These are phyloP conservation scores for Polyodon spathula DNA, from an alignment of 2,113 vertebrate species.

Conservation along the genomic window DNA sequence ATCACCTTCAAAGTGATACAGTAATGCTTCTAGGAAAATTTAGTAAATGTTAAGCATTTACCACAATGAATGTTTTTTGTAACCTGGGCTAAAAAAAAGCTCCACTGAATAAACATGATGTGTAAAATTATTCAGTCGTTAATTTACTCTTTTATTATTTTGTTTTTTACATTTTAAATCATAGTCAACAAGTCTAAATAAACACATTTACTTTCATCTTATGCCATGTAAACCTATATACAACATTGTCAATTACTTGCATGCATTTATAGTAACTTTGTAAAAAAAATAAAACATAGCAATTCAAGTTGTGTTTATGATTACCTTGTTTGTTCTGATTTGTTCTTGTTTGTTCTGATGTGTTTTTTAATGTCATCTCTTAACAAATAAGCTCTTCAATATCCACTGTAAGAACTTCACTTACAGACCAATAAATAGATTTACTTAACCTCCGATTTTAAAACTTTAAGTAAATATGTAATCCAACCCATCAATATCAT, in stretches of 20 bases:
- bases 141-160: neutral
- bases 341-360: constrained; percentile 14
- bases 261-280: constrained; percentile 64
- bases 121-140: constrained; percentile 10
- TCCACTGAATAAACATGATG: constrained; percentile 1
- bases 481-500: neutral
- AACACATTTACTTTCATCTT: constrained; percentile 1
- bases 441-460: constrained; percentile 37
- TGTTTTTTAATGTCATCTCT: constrained; percentile 29
- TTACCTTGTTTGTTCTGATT: constrained; percentile 30
- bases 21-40: neutral
- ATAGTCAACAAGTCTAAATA: neutral
- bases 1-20: neutral
- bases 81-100: neutral
- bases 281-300: constrained; percentile 71
- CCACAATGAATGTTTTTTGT: neutral
- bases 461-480: constrained; percentile 6
- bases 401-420: constrained; percentile 39
- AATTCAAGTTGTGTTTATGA: constrained; percentile 57
- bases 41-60: neutral
- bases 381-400: constrained; percentile 31
- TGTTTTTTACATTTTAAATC: neutral
- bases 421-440: constrained; percentile 42
- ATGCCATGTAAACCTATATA: constrained; percentile 41
- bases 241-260: constrained; percentile 65